Percentiles rank a stretch among this genome's conserved stretches.
phyloP scores from a whole-genome alignment of 92 coral and sea anemone genomes.

The Parazoanthus darwini region DNA sequence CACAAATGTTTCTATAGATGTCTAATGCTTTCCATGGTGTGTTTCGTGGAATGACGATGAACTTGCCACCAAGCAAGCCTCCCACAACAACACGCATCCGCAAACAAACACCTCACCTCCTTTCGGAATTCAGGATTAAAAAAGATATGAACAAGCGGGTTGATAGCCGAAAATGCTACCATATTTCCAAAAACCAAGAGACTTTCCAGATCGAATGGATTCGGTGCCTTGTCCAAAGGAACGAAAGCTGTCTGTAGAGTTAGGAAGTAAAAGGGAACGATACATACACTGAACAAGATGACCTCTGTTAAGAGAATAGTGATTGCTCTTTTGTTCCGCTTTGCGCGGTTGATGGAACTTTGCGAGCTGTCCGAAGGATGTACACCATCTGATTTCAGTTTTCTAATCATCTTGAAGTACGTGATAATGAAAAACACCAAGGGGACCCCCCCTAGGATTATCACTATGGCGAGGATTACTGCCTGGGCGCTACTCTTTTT shows the following conservation, averaged over 20 bases:
- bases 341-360: conserved; percentile 63
- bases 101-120: conserved; percentile 38
- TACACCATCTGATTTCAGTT: conserved; percentile 60
- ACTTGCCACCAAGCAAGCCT: neutral
- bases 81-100: neutral
- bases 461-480: neutral
- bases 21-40: neutral
- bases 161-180: conserved; percentile 59
- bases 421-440: conserved; percentile 48
- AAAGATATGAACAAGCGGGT: conserved; percentile 62
- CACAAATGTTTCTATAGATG: too few species aligned
- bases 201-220: conserved; percentile 12
- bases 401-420: conserved; percentile 60
- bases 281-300: conserved; percentile 42
- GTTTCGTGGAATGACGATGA: neutral
- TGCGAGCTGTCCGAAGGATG: conserved; percentile 54
- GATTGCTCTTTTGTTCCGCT: conserved; percentile 64
- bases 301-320: conserved; percentile 65
- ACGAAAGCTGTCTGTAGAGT: conserved; percentile 7
- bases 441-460: conserved; percentile 48
- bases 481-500: conserved; percentile 8
- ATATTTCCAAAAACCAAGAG: conserved; percentile 47
- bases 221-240: neutral
- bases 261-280: conserved; percentile 49
- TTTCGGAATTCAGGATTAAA: conserved; percentile 66